These are phyloP conservation scores for Trichacis sp. DNA, from an alignment of 2,888 invertebrate species.

Conservation along the genomic window DNA sequence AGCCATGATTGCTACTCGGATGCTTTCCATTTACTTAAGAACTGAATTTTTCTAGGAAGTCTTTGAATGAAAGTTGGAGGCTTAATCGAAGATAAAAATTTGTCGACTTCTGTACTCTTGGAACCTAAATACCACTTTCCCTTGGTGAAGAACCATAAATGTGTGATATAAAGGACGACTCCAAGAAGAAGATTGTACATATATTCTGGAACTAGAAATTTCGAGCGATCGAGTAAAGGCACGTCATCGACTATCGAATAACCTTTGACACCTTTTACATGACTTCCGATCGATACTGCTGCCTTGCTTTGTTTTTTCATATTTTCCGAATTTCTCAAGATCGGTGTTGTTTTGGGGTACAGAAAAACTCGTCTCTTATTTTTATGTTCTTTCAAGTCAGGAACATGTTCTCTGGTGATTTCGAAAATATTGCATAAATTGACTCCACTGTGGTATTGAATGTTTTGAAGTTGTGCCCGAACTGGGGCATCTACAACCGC, in stretches of 20 bases:
- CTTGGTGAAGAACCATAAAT: no score
- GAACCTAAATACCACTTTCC: constrained; percentile 4
- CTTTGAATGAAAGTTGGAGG: no score
- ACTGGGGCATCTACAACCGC: constrained; percentile 14
- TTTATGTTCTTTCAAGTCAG: no score
- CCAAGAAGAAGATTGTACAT: no score
- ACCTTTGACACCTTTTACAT: no score
- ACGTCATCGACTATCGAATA: background rate
- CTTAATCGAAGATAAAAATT: background rate
- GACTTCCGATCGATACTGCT: no score
- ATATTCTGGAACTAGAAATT: no score
- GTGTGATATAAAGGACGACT: no score
- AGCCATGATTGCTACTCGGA: no score
- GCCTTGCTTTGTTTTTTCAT: background rate
- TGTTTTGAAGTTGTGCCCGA: constrained; percentile 19
- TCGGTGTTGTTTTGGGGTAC: background rate
- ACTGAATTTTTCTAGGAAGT: no score
- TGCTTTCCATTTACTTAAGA: no score
- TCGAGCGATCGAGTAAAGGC: no score
- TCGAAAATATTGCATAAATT: constrained; percentile 17
- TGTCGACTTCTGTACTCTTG: constrained; percentile 1
- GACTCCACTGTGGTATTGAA: constrained; percentile 12
- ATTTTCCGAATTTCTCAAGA: background rate
- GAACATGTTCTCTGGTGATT: background rate
- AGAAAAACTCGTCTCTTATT: background rate